These are phyloP conservation scores for Aethes cnicana DNA, from an alignment of 2,888 invertebrate species.

Conservation along the genomic window DNA sequence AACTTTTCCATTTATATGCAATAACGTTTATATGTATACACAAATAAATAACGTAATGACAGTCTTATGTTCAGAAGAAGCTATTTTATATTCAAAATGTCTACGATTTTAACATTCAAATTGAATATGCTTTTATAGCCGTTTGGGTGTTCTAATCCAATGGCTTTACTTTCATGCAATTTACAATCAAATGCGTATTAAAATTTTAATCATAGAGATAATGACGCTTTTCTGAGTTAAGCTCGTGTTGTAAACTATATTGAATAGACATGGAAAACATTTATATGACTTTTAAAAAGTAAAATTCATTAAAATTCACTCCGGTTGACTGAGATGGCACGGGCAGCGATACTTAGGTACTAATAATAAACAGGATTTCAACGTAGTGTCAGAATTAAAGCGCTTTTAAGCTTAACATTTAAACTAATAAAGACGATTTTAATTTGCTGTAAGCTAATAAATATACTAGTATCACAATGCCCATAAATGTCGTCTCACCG, in stretches of 20 bases:
- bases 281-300: slow-evolving; percentile 42
- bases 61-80: slow-evolving; percentile 14
- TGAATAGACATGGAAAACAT: slow-evolving; percentile 34
- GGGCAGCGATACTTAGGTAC: slow-evolving; percentile 42
- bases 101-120: slow-evolving; percentile 24
- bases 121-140: slow-evolving; percentile 30
- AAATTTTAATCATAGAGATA: slow-evolving; percentile 55
- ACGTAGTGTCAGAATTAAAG: slow-evolving; percentile 55
- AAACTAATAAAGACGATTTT: slow-evolving; percentile 63
- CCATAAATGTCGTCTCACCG: slow-evolving; percentile 60
- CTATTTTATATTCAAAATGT: slow-evolving; percentile 17
- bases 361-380: slow-evolving; percentile 66
- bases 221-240: slow-evolving; percentile 49
- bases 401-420: slow-evolving; percentile 54
- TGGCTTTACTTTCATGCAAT: slow-evolving; percentile 33
- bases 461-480: slow-evolving; percentile 60
- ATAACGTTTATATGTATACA: too few species aligned
- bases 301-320: slow-evolving; percentile 65
- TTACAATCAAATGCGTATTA: slow-evolving; percentile 47
- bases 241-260: slow-evolving; percentile 45
- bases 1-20: too few species aligned
- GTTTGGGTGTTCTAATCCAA: slow-evolving; percentile 39
- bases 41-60: too few species aligned
- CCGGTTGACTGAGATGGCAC: slow-evolving; percentile 54
- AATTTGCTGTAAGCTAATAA: slow-evolving; percentile 69